Percentiles rank a stretch among this genome's conserved stretches.
phyloP scores from a whole-genome alignment of 2,888 invertebrate species.

The Eustalomyia histrio region DNA sequence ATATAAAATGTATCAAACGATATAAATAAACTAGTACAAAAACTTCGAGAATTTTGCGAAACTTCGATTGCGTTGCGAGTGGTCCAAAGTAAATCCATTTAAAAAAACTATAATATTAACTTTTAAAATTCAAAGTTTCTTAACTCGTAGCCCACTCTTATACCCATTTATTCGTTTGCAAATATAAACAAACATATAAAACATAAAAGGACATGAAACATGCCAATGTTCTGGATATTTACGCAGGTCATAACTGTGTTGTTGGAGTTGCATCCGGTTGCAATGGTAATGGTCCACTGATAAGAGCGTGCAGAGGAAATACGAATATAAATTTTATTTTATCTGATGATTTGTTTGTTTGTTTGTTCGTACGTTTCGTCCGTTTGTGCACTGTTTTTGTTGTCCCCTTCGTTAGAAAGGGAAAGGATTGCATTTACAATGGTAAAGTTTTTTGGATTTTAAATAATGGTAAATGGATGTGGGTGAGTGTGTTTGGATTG shows the following conservation, averaged over 20 bases:
- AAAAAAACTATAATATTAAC: too few relatives aligned
- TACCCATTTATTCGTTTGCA: neutral
- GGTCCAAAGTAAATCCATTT: too few relatives aligned
- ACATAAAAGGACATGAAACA: conserved; percentile 52
- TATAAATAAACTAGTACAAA: too few relatives aligned
- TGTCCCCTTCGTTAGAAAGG: neutral
- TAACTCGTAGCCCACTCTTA: too few relatives aligned
- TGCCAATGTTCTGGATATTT: conserved; percentile 60
- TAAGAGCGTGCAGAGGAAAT: conserved; percentile 71
- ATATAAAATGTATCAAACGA: too few relatives aligned
- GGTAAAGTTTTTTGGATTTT: conserved; percentile 24
- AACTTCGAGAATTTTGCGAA: too few relatives aligned
- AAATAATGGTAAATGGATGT: conserved; percentile 15
- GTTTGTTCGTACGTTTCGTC: conserved; percentile 18
- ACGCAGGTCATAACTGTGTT: conserved; percentile 56
- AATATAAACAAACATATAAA: conserved; percentile 25
- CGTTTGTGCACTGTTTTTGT: neutral
- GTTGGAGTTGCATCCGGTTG: conserved; percentile 59
- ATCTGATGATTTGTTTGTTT: conserved; percentile 73
- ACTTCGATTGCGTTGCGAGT: too few relatives aligned
- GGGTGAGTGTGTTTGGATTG: neutral
- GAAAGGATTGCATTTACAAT: conserved; percentile 32
- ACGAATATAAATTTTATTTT: conserved; percentile 77
- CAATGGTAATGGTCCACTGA: conserved; percentile 62
- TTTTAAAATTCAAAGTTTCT: too few relatives aligned